Base-by-base conservation (phyloP, 2,888 invertebrate genomes). In the Ornithoptera priamus region DNA sequence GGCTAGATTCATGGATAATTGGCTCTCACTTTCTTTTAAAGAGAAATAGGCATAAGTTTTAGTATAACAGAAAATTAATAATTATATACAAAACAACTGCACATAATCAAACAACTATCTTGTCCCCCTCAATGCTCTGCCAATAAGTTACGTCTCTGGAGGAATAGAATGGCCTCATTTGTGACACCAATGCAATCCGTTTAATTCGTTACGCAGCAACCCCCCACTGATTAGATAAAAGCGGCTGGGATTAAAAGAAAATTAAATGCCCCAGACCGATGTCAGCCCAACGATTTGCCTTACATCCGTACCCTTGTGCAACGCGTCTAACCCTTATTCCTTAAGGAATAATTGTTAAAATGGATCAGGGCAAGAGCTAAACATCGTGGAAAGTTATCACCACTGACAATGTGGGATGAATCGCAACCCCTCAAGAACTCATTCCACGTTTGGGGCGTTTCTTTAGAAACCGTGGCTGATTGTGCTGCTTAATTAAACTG, bases 181-280 rank as follows among this genome's bases (percentile, higher is more conserved):
- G 87, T 85, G 90, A 90, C 87, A 89, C 88, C 87, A 85, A 90
- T 86, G 88, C 91, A 90, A 92, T 92, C 87, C 87, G 87, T 86
- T 89, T 89, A 90, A 90, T 91, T 91, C 88, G 90, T 86, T 84
- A 89, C 90, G 87, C 84, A 75, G 85, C 86, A 86, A 85, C 89
- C 90, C 90, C 85, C 87, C 81, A 79, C 86, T 85, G 87, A 90
- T 91, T 89, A 87, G 85, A 89, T 89, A 84, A 85, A 85, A 85
- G 85, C 89, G 83, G 86, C 87, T 81, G 85, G 89, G 90, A 91
- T 92, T 91, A 92, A 91, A 92, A 91, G 91, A 92, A 91, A 92
- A 91, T 91, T 91, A 91, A 91, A 90, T 87, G 88, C 83, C 85
- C 81, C 82, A 84, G 84, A 84, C 81, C 81, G 83, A 85, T 88